Percentiles rank a stretch among this genome's conserved stretches.
phyloP scores from a whole-genome alignment of 2,113 vertebrate species.

The Anoura caudifer region DNA sequence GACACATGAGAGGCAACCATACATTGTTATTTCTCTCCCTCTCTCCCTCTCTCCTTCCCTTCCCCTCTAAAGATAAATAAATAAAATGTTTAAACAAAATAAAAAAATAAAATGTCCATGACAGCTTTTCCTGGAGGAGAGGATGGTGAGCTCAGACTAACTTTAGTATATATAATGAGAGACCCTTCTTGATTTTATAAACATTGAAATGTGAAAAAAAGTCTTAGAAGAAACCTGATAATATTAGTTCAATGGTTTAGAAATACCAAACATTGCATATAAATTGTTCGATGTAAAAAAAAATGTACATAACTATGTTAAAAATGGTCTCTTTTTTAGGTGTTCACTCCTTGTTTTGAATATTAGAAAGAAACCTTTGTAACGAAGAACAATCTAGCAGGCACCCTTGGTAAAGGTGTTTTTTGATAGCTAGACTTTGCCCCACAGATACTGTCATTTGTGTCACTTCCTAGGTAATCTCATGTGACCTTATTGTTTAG shows the following conservation, averaged over 20 bases:
- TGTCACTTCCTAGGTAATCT: background rate
- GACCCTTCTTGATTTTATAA: background rate
- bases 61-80: no score
- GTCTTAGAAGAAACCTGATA: background rate
- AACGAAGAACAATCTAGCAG: background rate
- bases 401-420: background rate
- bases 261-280: background rate
- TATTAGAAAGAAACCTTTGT: background rate
- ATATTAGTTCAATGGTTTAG: background rate
- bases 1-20: no score
- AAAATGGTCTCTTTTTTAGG: background rate
- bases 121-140: background rate
- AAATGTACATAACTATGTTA: background rate
- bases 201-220: background rate
- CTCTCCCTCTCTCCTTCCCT: no score
- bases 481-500: background rate
- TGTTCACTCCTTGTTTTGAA: background rate
- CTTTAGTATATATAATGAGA: background rate
- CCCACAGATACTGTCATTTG: background rate
- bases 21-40: no score
- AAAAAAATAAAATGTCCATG: background rate
- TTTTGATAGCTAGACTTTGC: background rate
- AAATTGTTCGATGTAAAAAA: background rate
- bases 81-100: no score
- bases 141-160: background rate